Percentiles rank a stretch among this genome's conserved stretches.
phyloP scores from a whole-genome alignment of 1,140 invertebrate species.

The Helicoverpa zea region DNA sequence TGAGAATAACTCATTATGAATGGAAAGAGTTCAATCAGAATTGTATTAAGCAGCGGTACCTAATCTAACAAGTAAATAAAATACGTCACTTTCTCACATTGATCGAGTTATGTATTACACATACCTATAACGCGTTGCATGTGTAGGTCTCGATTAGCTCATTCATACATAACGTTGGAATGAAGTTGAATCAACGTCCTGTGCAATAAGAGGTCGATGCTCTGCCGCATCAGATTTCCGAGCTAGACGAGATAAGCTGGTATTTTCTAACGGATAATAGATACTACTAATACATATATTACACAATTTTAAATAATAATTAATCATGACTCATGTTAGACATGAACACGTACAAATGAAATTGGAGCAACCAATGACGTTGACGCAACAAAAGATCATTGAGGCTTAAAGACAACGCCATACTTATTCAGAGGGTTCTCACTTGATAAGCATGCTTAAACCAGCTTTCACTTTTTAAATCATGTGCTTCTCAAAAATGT shows the following conservation, averaged over 20 bases:
- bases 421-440: too few relatives aligned
- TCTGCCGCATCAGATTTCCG: constrained; percentile 18
- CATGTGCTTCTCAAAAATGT: too few relatives aligned
- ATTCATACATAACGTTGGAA: constrained; percentile 23
- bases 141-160: constrained; percentile 24
- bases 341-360: neutral
- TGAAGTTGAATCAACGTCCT: constrained; percentile 9
- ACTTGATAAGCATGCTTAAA: too few relatives aligned
- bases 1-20: too few relatives aligned
- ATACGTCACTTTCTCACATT: neutral
- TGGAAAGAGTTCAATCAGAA: neutral
- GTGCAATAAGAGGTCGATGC: constrained; percentile 32
- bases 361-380: constrained; percentile 3
- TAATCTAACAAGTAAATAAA: neutral
- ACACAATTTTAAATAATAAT: neutral
- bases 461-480: too few relatives aligned
- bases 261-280: constrained; percentile 4
- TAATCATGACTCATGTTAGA: constrained; percentile 1
- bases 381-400: constrained; percentile 10
- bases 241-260: neutral
- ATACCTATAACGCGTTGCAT: neutral
- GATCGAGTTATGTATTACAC: constrained; percentile 2
- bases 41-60: neutral
- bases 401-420: neutral
- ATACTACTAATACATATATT: constrained; percentile 2